Evolutionary conservation across 2,113 vertebrate species (phyloP), one percentile per base, ranked within the genome.

Genomic region (Varanus salvator): DNA sequence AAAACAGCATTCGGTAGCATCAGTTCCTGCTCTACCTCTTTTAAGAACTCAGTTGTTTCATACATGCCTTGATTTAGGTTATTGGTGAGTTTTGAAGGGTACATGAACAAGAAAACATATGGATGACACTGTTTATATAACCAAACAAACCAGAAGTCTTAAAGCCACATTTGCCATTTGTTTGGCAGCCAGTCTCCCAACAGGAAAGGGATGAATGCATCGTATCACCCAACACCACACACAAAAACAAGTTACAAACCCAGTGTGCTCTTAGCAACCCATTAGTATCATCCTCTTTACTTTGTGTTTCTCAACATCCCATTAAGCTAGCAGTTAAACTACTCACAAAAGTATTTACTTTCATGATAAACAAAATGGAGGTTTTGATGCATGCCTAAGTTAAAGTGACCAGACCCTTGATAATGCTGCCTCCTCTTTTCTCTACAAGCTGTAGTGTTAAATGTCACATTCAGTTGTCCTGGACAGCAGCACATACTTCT

Each of bases 341-440:
- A 84, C 6, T 27, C 92, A 64, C 89, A 78, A 8, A n/a, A 92
- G 91, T 6, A 82, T 89, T 89, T 90, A 92, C 52, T 91, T 66
- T 88, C 54, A 92, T 29, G 92, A 86, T 91, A 95, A 93, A 95
- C 60, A 90, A 69, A 93, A 92, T 27, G 21, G 89, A 54, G 90
- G 66, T 71, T 75, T 84, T 90, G 34, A 91, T 87, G 83, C 1
- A 90, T 44, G 29, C 66, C 60, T 84, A 82, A 44, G 17, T 8
- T 85, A 68, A 87, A 21, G 0, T 80, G 84, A 81, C 78, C 92
- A 19, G 54, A 17, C 48, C 1, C 66, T n/a, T 85, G 52, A 80
- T 0, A 84, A 54, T 29, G 23, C 0, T 9, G 1, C 17, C 57
- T 84, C 48, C 44, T 80, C 6, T 86, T 69, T 57, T 48, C 90